A percentile compares a stretch with the other conserved stretches of the same genome.
These are phyloP conservation scores for Danio tinwini DNA, from an alignment of 2,797 vertebrate species.

Conservation along the genomic window DNA sequence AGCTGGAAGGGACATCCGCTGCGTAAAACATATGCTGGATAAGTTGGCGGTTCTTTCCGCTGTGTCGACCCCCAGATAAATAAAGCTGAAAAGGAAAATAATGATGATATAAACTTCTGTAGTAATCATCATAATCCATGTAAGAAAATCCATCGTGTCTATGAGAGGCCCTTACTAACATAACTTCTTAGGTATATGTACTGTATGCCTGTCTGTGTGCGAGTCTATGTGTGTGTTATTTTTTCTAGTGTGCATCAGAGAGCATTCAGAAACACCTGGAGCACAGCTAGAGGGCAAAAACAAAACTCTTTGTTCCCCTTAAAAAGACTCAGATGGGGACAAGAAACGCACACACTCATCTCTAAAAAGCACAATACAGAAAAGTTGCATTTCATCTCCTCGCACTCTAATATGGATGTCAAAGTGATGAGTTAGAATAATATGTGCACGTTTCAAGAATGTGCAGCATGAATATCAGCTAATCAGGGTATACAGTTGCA, in stretches of 20 bases:
- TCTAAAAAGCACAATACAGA: background rate
- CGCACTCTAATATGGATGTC: background rate
- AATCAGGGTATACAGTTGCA: too few relatives aligned
- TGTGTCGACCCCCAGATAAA: too few relatives aligned
- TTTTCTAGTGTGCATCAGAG: constrained; percentile 7
- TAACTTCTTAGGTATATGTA: background rate
- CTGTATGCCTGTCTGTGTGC: background rate
- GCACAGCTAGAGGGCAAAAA: constrained; percentile 9
- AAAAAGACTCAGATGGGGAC: background rate
- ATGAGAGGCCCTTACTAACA: background rate
- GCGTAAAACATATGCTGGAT: too few relatives aligned
- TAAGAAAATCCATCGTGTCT: background rate
- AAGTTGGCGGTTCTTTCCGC: too few relatives aligned
- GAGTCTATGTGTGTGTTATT: too few relatives aligned
- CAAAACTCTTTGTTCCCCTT: background rate
- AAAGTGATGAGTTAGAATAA: background rate
- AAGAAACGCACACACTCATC: background rate
- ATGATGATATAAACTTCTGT: too few relatives aligned
- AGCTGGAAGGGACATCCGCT: too few relatives aligned
- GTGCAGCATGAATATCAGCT: too few relatives aligned
- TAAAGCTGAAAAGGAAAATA: too few relatives aligned
- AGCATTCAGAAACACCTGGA: constrained; percentile 9
- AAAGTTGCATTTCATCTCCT: background rate
- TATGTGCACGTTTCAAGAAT: too few relatives aligned
- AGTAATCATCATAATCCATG: background rate